Evolutionary conservation across 2,888 invertebrate species (phyloP), one percentile per base, ranked within the genome.

Genomic region (Agrotis puta): DNA sequence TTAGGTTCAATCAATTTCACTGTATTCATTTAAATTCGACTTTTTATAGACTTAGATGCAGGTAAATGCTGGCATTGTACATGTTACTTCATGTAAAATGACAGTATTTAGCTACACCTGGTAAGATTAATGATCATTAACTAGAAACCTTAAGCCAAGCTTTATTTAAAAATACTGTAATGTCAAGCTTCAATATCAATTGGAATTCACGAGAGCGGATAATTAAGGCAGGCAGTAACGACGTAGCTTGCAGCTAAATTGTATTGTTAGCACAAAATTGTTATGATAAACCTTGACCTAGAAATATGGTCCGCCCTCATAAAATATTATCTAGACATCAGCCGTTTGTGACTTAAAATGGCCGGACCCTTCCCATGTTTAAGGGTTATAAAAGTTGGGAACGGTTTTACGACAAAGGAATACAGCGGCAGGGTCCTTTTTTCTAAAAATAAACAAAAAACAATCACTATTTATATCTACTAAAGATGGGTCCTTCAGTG

Each of bases 241-340:
- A 51, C 22, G 51, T 24, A 13, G 64, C 54, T 39, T 22, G 63
- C 48, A 61, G 69, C 39, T 14, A 50, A 65, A 65, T 20, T 70
- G 61, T 61, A n/a, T 54, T 64, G 64, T 51, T 48, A 64, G 51
- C 33, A 51, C 64, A 9, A 61, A 62, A 56, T 57, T 61, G 16
- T 47, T 63, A 39, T 20, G 20, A 58, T 48, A 76, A 63, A 59
- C 33, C 45, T 64, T 61, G 76, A 51, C 11, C 59, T 69, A 48
- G 11, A 39, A 45, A 39, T 39, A 39, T 51, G 50, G 45, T 13
- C 18, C 24, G 4, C 11, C 9, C 24, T 43, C 14, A 57, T 27
- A 24, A 59, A 74, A 22, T 54, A 1, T n/a, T n/a, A 43, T 58
- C 18, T 56, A 71, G 61, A 14, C 18, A 27, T 54, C 39, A 43